These are phyloP conservation scores for Caenorhabditis drosophilae DNA, from an alignment of 2,888 invertebrate species.

Conservation along the genomic window DNA sequence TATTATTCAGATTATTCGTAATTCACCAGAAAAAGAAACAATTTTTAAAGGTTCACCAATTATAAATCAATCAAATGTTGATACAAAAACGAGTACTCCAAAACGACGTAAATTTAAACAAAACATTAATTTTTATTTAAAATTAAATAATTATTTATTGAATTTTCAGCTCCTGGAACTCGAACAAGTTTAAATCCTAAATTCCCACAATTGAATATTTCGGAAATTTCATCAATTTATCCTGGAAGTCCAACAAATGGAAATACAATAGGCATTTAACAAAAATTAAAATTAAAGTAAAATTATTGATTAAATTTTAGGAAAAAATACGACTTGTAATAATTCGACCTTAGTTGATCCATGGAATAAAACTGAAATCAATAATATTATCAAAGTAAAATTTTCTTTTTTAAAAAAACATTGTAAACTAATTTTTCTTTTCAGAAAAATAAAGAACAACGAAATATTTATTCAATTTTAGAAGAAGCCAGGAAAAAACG, in stretches of 20 bases:
- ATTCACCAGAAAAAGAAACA: not conserved
- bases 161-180: not conserved
- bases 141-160: not conserved
- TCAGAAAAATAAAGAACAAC: no score
- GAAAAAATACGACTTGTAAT: no score
- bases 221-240: slow-evolving; percentile 1
- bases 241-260: not conserved
- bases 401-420: not conserved
- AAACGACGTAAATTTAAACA: slow-evolving; percentile 6
- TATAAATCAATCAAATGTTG: not conserved
- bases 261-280: no score
- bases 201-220: not conserved
- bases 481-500: no score
- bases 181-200: no score
- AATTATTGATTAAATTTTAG: no score
- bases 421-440: not conserved
- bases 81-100: slow-evolving; percentile 4
- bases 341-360: no score
- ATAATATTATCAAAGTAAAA: not conserved
- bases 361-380: no score
- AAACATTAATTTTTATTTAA: no score
- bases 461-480: no score
- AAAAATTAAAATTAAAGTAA: no score
- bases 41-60: not conserved
- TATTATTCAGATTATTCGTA: not conserved